Base-by-base conservation (phyloP, 2,797 vertebrate species). In the Aplochiton taeniatus region DNA sequence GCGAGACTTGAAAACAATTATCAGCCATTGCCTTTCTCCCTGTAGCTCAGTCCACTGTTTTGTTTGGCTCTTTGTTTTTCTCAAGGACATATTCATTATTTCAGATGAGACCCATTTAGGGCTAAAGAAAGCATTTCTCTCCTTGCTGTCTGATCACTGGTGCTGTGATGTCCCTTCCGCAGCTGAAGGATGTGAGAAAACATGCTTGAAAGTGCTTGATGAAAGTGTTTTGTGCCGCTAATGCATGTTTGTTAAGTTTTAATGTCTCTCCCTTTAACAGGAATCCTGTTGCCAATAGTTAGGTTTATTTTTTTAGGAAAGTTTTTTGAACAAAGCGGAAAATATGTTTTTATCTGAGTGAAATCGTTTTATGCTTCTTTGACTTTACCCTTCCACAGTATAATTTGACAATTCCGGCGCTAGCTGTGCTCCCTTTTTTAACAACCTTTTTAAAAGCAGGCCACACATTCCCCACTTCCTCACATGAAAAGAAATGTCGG, bases 31-130 rank as follows among this genome's bases (percentile, higher is more conserved):
- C 83, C 76, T 74, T 82, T 81, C 80, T 82, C 76, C 84, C 81
- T 81, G 86, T 83, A 78, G 81, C 86, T 79, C 78, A 80, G 76
- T 69, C 77, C 85, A 83, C 77, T 64, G 80, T 89, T 90, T 89
- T 88, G 82, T 84, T 79, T 70, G 76, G 77, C 54, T 85, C 87
- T 93, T 91, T 92, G 89, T 93, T 92, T 91, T 90, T 88, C 88
- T 93, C 92, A 93, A 93, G 92, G 92, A 93, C 92, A 89, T 90
- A 90, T 92, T 92, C 91, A 93, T 93, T 92, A 93, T 92, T 90
- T 90, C 87, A 91, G 89, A 93, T 91, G 86, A 91, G 89, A 89
- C 88, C 84, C 89, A 91, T 92, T 91, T 91, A 85, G 81, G 89
- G 84, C 80, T 78, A 89, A 90, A 91, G 88, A 91, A 91, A 91